These are phyloP conservation scores for Hemicrepidius hirtus DNA, from an alignment of 2,888 invertebrate species.

Conservation along the genomic window DNA sequence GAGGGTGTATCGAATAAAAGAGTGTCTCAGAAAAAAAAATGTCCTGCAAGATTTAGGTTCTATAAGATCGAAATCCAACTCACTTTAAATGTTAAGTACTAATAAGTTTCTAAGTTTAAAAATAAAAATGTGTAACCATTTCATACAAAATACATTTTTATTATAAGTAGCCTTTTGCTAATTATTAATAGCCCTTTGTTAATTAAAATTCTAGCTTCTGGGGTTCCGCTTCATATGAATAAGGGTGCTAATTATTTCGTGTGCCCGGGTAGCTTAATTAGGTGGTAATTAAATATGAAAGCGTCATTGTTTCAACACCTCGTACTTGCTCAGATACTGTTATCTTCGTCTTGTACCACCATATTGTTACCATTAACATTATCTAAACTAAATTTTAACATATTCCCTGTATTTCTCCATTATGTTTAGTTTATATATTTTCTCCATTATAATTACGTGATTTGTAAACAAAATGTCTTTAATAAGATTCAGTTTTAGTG, in stretches of 20 bases:
- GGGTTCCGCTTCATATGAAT: conserved; percentile 59
- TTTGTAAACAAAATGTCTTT: neutral
- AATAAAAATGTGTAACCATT: too few species aligned
- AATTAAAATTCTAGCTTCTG: conserved; percentile 60
- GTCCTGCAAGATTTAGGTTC: too few species aligned
- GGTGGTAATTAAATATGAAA: conserved; percentile 69
- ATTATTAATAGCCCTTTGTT: conserved; percentile 61
- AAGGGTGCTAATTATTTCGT: conserved; percentile 62
- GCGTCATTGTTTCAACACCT: conserved; percentile 65
- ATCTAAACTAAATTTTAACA: neutral
- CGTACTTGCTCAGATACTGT: conserved; percentile 42
- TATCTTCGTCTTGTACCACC: conserved; percentile 37
- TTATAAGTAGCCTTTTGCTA: conserved; percentile 53
- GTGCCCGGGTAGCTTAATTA: conserved; percentile 68
- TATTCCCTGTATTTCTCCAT: neutral
- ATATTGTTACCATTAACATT: conserved; percentile 32
- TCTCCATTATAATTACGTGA: too few species aligned
- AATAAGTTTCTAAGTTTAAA: too few species aligned
- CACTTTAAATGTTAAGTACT: too few species aligned
- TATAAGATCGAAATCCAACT: too few species aligned
- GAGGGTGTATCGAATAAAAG: too few species aligned
- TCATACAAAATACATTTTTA: conserved; percentile 23
- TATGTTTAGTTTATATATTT: neutral
- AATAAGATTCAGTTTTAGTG: neutral
- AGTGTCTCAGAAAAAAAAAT: too few species aligned